These are phyloP conservation scores for Campylomormyrus numenius DNA, from an alignment of 2,113 vertebrate species.

Conservation along the genomic window DNA sequence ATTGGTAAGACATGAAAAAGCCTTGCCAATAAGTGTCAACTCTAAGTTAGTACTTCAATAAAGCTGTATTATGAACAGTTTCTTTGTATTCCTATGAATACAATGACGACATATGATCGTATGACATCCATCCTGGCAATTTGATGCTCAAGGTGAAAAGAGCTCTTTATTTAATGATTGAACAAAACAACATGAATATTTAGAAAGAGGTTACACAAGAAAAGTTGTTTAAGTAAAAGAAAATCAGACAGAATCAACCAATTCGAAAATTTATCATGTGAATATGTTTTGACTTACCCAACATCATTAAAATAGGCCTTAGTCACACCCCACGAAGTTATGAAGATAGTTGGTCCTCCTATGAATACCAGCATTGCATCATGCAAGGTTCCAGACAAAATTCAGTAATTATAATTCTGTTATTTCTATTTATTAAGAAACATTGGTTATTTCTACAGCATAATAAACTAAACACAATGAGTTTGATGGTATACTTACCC, in stretches of 20 bases:
- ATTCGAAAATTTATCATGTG: not conserved
- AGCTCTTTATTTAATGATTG: not conserved
- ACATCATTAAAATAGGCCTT: slow-evolving; percentile 65
- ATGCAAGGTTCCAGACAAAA: not conserved
- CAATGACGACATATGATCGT: not conserved
- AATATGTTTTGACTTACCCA: slow-evolving; percentile 67
- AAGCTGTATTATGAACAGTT: not conserved
- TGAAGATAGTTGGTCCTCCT: slow-evolving; percentile 83
- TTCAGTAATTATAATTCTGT: not conserved
- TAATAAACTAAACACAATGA: not conserved
- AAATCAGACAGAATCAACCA: not conserved
- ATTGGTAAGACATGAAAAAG: not conserved
- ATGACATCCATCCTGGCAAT: not conserved
- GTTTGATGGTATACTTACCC: slow-evolving; percentile 62
- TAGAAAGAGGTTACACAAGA: not conserved
- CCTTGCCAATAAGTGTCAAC: not conserved
- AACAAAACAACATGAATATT: not conserved
- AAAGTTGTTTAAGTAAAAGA: not conserved
- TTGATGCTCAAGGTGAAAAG: not conserved
- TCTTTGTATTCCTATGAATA: not conserved
- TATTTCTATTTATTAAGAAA: not conserved
- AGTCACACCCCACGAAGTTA: slow-evolving; percentile 72
- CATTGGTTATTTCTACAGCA: not conserved
- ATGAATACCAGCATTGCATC: slow-evolving; percentile 22
- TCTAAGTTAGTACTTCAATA: not conserved